Evolutionary conservation across 2,113 vertebrate genomes (phyloP), one percentile per base, ranked within the genome.

Genomic region (Chloebia gouldiae): DNA sequence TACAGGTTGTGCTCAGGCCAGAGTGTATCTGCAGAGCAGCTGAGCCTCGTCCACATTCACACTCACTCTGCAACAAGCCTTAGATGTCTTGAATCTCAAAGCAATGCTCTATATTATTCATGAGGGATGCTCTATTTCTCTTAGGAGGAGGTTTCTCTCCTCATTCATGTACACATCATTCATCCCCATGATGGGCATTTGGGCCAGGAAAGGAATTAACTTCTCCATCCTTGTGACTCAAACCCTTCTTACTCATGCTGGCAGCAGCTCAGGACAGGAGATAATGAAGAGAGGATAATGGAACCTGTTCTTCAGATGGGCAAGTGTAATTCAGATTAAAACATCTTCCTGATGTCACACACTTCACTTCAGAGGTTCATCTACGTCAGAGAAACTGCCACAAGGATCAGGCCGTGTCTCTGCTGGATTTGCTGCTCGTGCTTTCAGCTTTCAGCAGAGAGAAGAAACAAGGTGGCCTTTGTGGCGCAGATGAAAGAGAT

Each of bases 171-270:
- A 47, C 31, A 23, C 42, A 76, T 90, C 80, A 68, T 92, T 96
- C 85, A 85, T 81, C 27, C 23, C 42, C 0, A 0, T 33, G 82
- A 94, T 57, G 72, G 85, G 92, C 61, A 79, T 72, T 56, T 71
- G 15, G 79, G 54, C 65, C 61, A 30, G 63, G 81, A 84, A 93
- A 85, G 50, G 83, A 91, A 96, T 76, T 13, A 95, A 88, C 72
- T 80, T 56, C 51, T 85, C 84, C 49, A 61, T 90, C 54, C 25
- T 35, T 9, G 7, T 97, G 94, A 97, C 89, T 96, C 92, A 97
- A 94, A 76, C 61, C 66, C 63, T 88, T 95, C 92, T 97, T 96
- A 95, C 76, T 94, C 96, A 91, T 68, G 63, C 91, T 95, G 94
- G 70, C 72, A 81, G 66, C 37, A 78, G 75, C 63, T 53, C 77